Evolutionary conservation across 2,113 vertebrate species (phyloP), one percentile per base, ranked within the genome.

Genomic region (Entelurus aequoreus): DNA sequence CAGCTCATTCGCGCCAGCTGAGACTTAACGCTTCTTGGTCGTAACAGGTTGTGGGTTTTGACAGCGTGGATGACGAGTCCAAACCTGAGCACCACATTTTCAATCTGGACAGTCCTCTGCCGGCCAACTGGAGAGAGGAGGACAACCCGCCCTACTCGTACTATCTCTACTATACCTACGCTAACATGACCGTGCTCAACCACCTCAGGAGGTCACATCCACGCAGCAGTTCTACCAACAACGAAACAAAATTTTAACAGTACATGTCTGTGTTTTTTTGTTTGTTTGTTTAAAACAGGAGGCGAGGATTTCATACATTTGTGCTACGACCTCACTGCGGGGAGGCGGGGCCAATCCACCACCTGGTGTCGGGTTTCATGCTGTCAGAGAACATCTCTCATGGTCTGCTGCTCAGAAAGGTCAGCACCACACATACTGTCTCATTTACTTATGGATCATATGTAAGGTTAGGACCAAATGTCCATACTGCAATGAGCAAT

Each of bases 351-450:
- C 95, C 96, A 12, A 90, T 99, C 80, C 96, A 98, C 71, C 96
- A 98, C 86, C 92, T 98, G 35, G 95, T 98, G 60, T 97, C 96
- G 0, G 95, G 92, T 65, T 99, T 95, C 90, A 96, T 99, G 92
- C 85, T 98, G 63, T 95, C 96, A 0, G 94, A 97, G 89, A 99
- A 97, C 90, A 99, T 99, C 85, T 99, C 96, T 2, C 96, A 99
- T 0, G 96, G 96, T 7, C 90, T 99, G 73, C 83, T 98, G 74
- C 93, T 99, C 48, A 91, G 96, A 73, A 99, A 98, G 94, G 96
- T 97, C 67, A 16, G 69, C 7, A 44, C 48, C 3, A 15, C 3
- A 48, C 54, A 12, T 5, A 12, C 2, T 37, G 46, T 36, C 16
- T 48, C 42, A 5, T 49, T 51, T 62, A 1, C 38, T 40, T 40